These are phyloP conservation scores for Agriopis leucophaearia DNA, from an alignment of 2,888 invertebrate species.

Conservation along the genomic window DNA sequence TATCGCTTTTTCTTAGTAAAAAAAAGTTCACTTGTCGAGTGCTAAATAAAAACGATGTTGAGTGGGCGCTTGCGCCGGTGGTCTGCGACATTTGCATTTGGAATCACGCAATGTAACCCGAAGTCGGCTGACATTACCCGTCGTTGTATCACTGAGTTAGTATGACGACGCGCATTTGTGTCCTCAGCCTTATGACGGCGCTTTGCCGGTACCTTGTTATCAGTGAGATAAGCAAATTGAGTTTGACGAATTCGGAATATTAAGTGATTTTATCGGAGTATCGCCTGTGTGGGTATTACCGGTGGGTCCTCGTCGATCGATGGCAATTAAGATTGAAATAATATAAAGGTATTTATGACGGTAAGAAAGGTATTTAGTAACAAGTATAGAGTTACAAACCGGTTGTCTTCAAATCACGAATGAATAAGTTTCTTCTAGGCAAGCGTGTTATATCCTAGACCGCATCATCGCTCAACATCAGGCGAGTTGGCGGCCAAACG, in stretches of 20 bases:
- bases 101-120: constrained; percentile 38
- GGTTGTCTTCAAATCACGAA: too few relatives aligned
- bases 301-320: constrained; percentile 7
- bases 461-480: too few relatives aligned
- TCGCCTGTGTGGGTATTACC: constrained; percentile 27
- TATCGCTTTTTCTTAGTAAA: constrained; percentile 14
- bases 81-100: constrained; percentile 43
- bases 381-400: neutral
- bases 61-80: constrained; percentile 37
- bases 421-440: too few relatives aligned
- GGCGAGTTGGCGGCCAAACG: too few relatives aligned
- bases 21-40: constrained; percentile 20
- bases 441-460: too few relatives aligned
- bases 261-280: constrained; percentile 43
- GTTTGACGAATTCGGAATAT: constrained; percentile 50
- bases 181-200: constrained; percentile 36
- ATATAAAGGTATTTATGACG: neutral
- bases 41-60: constrained; percentile 31
- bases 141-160: constrained; percentile 12
- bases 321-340: constrained; percentile 22
- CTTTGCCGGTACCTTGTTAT: constrained; percentile 40
- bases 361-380: neutral
- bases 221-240: constrained; percentile 47
- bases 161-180: constrained; percentile 37
- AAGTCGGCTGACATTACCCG: constrained; percentile 11